Conservation (phyloP, 2,888 invertebrate species). For the Noctuana brunneofusca region DNA sequence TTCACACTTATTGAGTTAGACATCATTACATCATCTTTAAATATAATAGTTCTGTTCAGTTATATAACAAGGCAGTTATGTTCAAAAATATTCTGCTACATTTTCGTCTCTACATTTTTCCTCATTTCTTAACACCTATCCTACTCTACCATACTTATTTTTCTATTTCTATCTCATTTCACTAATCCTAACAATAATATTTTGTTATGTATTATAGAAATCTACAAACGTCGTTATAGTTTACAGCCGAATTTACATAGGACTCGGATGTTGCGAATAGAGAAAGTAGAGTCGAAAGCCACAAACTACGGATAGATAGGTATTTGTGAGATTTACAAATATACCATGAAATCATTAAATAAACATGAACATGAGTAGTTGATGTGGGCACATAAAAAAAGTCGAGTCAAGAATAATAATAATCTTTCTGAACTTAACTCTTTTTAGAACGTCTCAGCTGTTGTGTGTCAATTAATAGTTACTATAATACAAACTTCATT, state of each 20-base stretch:
- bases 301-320: conserved; percentile 18
- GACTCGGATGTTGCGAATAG: conserved; percentile 16
- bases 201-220: conserved; percentile 15
- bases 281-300: conserved; percentile 31
- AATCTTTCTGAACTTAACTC: not conserved
- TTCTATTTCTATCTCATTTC: not conserved
- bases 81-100: too few relatives aligned
- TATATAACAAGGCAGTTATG: too few relatives aligned
- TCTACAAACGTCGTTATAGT: conserved; percentile 16
- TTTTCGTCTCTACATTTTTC: too few relatives aligned
- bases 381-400: conserved; percentile 37
- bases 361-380: conserved; percentile 38
- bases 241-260: conserved; percentile 28
- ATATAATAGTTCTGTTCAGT: too few relatives aligned
- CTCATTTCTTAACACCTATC: not conserved
- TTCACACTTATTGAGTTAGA: too few relatives aligned
- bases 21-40: too few relatives aligned
- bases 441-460: not conserved
- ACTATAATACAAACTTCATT: too few relatives aligned
- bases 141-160: not conserved
- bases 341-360: conserved; percentile 37
- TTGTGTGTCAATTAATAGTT: not conserved
- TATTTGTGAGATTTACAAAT: conserved; percentile 11
- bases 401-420: conserved; percentile 16
- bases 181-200: not conserved